Evolutionary conservation across 2,113 vertebrate species (phyloP), one percentile per base, ranked within the genome.

Genomic region (Petroica traversi): DNA sequence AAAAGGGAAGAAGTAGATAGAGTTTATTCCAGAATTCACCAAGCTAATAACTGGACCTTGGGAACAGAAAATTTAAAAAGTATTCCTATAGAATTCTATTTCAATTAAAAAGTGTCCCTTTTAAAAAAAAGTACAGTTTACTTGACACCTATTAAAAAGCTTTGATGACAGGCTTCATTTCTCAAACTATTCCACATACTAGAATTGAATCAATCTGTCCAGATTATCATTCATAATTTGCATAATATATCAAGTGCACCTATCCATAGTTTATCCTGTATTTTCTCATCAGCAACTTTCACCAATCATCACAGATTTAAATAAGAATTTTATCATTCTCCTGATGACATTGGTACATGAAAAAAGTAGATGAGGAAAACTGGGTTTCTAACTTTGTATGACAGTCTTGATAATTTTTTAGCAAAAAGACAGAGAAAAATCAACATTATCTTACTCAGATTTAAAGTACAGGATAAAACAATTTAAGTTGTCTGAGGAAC

Each of bases 161-260:
- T 95, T 94, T 72, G 76, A 68, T 95, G 93, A 94, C 94, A 95
- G 76, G 45, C n/a, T 92, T 97, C 8, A 8, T 93, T 96, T 88
- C 88, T 95, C 67, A 85, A 69, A 92, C 54, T 95, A 59, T 87
- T 96, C 81, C 40, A 94, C 45, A 40, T 93, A 91, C 80, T 93
- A 94, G 33, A 83, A 96, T 92, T 87, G 92, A 97, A 97, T 95
- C 88, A 95, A 88, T 96, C 87, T 95, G 82, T 97, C 91, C 89
- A 96, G 96, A 95, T 97, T 96, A 90, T 91, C 92, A 95, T 95
- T 96, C 91, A 95, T 88, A 97, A 97, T 98, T 97, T 96, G 69
- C 83, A 93, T 87, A 64, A n/a, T 76, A 75, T 88, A 88, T 73
- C 92, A 88, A 96, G 73, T 92, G 46, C 13, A 95, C 82, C 86